phyloP scores from a whole-genome alignment of 2,797 vertebrate genomes.

The Jordanella pulchra region DNA sequence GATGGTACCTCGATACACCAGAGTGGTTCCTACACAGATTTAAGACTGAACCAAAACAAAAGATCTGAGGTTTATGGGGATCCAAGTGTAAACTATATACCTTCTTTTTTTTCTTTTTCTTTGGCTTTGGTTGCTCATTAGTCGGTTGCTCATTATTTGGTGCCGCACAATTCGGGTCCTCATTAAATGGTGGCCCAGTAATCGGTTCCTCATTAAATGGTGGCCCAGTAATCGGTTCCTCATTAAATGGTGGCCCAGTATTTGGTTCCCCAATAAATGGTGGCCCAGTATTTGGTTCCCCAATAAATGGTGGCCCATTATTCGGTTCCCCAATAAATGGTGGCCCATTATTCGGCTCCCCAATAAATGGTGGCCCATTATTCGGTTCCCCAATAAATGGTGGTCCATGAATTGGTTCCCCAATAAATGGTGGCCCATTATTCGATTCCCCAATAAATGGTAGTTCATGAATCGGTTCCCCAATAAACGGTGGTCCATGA shows the following conservation, averaged over 20 bases:
- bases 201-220: no score
- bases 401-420: not conserved
- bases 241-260: no score
- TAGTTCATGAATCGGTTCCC: no score
- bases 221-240: no score
- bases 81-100: not conserved
- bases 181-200: not conserved
- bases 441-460: no score
- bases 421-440: not conserved
- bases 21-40: not conserved
- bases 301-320: no score
- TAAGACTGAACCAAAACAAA: not conserved
- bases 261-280: no score
- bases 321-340: no score
- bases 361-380: not conserved
- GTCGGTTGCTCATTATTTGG: not conserved
- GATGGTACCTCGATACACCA: not conserved
- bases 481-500: no score
- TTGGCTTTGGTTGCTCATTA: no score
- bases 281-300: no score
- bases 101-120: slow-evolving; percentile 1
- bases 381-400: no score
- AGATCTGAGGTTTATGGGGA: not conserved
- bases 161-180: not conserved
- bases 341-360: not conserved